phyloP scores from a whole-genome alignment of 2,888 invertebrate genomes.

The Neoitamus cyanurus region DNA sequence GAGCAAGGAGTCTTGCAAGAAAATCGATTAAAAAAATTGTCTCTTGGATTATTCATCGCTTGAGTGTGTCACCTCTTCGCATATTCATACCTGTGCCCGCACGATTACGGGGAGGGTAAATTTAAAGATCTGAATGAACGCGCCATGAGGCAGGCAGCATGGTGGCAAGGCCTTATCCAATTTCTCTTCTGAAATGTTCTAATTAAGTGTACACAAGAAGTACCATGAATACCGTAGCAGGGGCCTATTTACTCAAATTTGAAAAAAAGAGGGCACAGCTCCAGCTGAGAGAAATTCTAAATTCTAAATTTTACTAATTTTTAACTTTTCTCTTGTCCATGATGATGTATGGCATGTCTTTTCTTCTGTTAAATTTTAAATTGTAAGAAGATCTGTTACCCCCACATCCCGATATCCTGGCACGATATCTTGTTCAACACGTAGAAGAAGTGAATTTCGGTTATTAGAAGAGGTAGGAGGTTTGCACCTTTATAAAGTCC shows the following conservation, averaged over 20 bases:
- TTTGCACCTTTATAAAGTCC: too few relatives aligned
- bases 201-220: neutral
- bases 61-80: neutral
- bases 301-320: too few relatives aligned
- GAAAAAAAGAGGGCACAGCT: neutral
- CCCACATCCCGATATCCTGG: too few relatives aligned
- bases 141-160: neutral
- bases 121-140: neutral
- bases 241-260: neutral
- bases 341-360: too few relatives aligned
- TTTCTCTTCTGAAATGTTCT: neutral
- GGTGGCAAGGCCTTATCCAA: neutral
- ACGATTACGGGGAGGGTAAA: neutral
- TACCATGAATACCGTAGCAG: neutral
- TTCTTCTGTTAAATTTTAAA: too few relatives aligned
- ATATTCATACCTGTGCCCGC: neutral
- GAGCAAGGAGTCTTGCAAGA: neutral
- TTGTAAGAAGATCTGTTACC: too few relatives aligned
- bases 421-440: too few relatives aligned
- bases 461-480: too few relatives aligned
- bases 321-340: too few relatives aligned
- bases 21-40: slow-evolving; percentile 1
- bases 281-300: too few relatives aligned
- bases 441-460: too few relatives aligned
- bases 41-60: neutral